These are phyloP conservation scores for Chymomyza procnemis DNA, from an alignment of 2,888 invertebrate species.

Conservation along the genomic window DNA sequence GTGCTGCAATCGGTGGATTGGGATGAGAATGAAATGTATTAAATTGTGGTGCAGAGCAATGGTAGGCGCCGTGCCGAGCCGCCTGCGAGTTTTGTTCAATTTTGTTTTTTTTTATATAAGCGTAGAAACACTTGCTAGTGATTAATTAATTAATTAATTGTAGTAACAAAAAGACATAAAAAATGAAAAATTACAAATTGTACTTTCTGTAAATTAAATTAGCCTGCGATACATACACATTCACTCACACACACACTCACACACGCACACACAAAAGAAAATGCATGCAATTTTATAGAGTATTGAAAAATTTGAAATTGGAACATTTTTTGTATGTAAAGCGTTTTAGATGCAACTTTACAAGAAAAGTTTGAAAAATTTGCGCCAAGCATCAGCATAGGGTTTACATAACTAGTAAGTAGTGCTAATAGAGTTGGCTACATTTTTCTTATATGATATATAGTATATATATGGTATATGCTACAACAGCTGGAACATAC, in stretches of 20 bases:
- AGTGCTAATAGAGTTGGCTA: conserved; percentile 19
- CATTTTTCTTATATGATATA: conserved; percentile 46
- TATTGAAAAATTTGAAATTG: conserved; percentile 33
- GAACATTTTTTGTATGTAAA: conserved; percentile 23
- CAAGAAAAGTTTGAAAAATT: conserved; percentile 23
- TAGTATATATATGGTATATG: no score
- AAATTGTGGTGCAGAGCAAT: conserved; percentile 24
- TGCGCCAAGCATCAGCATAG: background rate
- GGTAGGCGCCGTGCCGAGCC: conserved; percentile 5
- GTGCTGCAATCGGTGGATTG: conserved; percentile 78
- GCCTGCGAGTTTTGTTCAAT: background rate
- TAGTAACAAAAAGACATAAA: conserved; percentile 21
- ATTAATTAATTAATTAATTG: conserved; percentile 26
- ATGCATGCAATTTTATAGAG: conserved; percentile 32
- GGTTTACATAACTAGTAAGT: conserved; percentile 30
- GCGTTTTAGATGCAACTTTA: conserved; percentile 57
- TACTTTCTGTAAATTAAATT: conserved; percentile 45
- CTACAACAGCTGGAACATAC: no score
- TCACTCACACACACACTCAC: background rate
- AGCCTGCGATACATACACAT: conserved; percentile 44
- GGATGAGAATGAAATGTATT: conserved; percentile 79
- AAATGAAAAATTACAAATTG: conserved; percentile 16
- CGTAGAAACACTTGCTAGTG: conserved; percentile 26
- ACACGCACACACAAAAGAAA: conserved; percentile 4
- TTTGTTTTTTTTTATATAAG: background rate